These are phyloP conservation scores for Cecropterus lyciades DNA, from an alignment of 1,140 invertebrate genomes.

Conservation along the genomic window DNA sequence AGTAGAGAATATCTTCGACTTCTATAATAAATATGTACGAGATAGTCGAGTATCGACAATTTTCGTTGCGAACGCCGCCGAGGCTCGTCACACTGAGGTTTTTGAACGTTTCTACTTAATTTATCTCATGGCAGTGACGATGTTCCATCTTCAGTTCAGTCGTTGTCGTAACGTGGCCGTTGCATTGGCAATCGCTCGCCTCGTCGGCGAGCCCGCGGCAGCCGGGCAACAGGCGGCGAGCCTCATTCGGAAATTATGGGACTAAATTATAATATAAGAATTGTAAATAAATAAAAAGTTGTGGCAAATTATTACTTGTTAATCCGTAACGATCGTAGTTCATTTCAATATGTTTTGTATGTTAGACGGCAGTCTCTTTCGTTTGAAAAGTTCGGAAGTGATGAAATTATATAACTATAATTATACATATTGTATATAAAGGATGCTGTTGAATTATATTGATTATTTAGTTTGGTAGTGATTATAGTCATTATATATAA, in stretches of 20 bases:
- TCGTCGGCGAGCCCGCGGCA: neutral
- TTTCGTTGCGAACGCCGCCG: conserved; percentile 13
- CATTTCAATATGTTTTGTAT: conserved; percentile 73
- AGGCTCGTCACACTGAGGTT: conserved; percentile 1
- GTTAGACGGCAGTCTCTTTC: conserved; percentile 63
- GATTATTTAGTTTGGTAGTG: conserved; percentile 81
- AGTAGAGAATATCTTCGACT: conserved; percentile 15
- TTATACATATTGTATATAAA: conserved; percentile 82
- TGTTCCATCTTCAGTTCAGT: too few relatives aligned
- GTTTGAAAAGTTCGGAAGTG: conserved; percentile 59
- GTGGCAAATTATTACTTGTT: conserved; percentile 82
- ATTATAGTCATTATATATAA: conserved; percentile 83
- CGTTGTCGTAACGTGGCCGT: too few relatives aligned
- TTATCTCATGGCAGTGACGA: neutral
- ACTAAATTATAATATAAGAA: conserved; percentile 79
- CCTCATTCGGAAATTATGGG: conserved; percentile 78
- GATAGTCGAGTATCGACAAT: neutral
- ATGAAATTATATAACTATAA: conserved; percentile 60
- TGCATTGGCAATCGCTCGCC: too few relatives aligned
- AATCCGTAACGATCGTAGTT: conserved; percentile 68
- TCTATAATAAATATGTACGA: neutral
- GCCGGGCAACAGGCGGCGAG: conserved; percentile 16
- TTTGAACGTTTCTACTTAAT: neutral
- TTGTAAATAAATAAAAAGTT: conserved; percentile 82
- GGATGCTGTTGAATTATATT: conserved; percentile 81